Base-by-base conservation (phyloP, 2,888 invertebrate species). In the Aspidapion aeneum region DNA sequence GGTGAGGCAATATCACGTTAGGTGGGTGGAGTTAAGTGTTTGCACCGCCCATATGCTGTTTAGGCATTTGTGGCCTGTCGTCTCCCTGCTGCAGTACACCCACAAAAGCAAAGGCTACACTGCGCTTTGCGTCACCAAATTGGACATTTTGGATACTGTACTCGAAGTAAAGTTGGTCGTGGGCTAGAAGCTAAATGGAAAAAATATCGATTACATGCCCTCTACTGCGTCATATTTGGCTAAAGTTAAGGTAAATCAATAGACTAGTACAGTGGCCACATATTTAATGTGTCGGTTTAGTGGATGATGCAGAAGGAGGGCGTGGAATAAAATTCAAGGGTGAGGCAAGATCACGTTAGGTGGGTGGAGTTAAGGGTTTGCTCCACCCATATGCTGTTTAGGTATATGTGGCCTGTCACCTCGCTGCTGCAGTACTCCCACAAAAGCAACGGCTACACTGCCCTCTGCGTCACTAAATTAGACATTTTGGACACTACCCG, bases 321-420 rank as follows among this genome's bases (percentile, higher is more conserved):
- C n/a, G n/a, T n/a, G n/a, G n/a, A n/a, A n/a, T n/a, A n/a, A n/a
- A n/a, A n/a, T n/a, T n/a, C n/a, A n/a, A n/a, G n/a, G n/a, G n/a
- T n/a, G n/a, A n/a, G n/a, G n/a, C n/a, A n/a, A n/a, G n/a, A n/a
- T n/a, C n/a, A n/a, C n/a, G n/a, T n/a, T n/a, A n/a, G n/a, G n/a
- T n/a, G n/a, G n/a, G n/a, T n/a, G n/a, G n/a, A n/a, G n/a, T n/a
- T n/a, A n/a, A n/a, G n/a, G n/a, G n/a, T n/a, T n/a, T n/a, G n/a
- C n/a, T n/a, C n/a, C n/a, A n/a, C n/a, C n/a, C n/a, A n/a, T n/a
- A n/a, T n/a, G n/a, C n/a, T n/a, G n/a, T n/a, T n/a, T n/a, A n/a
- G n/a, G n/a, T n/a, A n/a, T n/a, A n/a, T n/a, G n/a, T 99, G 99
- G 99, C 85, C 99, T 66, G 99, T 99, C 82, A 83, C 96, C 58